A percentile compares a stretch with the other conserved stretches of the same genome.
These are phyloP conservation scores for Brotula barbata DNA, from an alignment of 2,797 vertebrate genomes.

Conservation along the genomic window DNA sequence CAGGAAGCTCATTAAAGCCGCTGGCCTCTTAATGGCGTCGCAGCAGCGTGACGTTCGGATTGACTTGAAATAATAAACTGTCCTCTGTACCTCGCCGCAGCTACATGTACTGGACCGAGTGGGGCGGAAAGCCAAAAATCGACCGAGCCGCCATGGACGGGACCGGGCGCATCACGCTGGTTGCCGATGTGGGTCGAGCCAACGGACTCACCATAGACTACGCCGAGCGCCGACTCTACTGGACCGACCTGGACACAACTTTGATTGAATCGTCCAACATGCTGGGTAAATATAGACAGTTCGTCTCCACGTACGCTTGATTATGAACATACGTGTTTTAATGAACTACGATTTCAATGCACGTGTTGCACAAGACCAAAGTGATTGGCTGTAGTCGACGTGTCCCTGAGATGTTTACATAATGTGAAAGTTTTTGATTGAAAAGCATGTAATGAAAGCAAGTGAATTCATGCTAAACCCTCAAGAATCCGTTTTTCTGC, in stretches of 20 bases:
- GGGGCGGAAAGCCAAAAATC: constrained; percentile 97
- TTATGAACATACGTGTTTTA: no score
- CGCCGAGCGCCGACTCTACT: constrained; percentile 92
- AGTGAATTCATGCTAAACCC: no score
- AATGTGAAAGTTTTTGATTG: no score
- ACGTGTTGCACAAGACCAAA: no score
- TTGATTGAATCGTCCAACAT: constrained; percentile 98
- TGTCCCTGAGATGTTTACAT: no score
- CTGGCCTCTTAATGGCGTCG: neutral
- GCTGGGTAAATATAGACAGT: constrained; percentile 80
- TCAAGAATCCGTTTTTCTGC: no score
- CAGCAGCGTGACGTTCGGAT: neutral
- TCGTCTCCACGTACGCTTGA: no score
- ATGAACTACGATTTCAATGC: no score
- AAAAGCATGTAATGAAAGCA: no score
- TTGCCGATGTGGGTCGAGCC: constrained; percentile 92
- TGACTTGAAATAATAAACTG: neutral
- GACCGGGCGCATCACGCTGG: constrained; percentile 87
- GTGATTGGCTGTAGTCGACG: no score
- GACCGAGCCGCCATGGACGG: constrained; percentile 98
- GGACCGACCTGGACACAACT: constrained; percentile 97
- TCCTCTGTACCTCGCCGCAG: constrained; percentile 64
- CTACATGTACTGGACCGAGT: constrained; percentile 99
- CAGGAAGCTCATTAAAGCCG: neutral
- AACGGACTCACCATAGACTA: constrained; percentile 98